Conservation (phyloP, 2,113 vertebrate genomes). For the Hassar affinis region DNA sequence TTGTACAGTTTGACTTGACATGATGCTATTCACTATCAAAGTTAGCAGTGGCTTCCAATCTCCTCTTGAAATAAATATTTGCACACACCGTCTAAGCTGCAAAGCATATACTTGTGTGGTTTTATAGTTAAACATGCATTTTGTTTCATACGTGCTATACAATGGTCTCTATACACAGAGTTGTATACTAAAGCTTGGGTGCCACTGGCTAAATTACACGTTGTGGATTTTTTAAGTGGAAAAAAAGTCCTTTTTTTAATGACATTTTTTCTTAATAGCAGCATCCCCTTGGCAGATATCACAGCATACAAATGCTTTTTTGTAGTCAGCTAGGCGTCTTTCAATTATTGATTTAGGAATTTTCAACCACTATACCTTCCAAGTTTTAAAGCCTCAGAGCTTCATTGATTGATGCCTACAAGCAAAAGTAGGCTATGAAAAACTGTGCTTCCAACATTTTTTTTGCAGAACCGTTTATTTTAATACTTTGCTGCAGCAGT, state of each 20-base stretch:
- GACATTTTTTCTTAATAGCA: neutral
- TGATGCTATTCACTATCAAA: neutral
- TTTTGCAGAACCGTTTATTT: neutral
- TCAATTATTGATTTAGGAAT: neutral
- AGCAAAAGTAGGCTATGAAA: neutral
- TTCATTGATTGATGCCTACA: neutral
- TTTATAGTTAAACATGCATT: neutral
- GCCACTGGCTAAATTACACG: no score
- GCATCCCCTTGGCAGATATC: neutral
- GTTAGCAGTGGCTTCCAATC: constrained; percentile 29
- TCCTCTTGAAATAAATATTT: constrained; percentile 56
- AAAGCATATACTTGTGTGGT: neutral
- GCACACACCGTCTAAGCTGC: constrained; percentile 56
- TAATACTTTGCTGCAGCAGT: neutral
- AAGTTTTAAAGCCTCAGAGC: neutral
- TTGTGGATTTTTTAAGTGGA: neutral
- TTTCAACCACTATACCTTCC: neutral
- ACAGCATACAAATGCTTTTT: neutral
- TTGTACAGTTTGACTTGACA: neutral
- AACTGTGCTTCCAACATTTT: neutral
- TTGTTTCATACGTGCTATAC: neutral
- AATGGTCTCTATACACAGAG: neutral
- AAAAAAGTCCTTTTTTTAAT: no score
- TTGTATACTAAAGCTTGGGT: neutral
- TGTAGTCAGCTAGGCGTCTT: neutral